These are phyloP conservation scores for Xiphophorus maculatus DNA, from an alignment of 2,113 vertebrate species.

Conservation along the genomic window DNA sequence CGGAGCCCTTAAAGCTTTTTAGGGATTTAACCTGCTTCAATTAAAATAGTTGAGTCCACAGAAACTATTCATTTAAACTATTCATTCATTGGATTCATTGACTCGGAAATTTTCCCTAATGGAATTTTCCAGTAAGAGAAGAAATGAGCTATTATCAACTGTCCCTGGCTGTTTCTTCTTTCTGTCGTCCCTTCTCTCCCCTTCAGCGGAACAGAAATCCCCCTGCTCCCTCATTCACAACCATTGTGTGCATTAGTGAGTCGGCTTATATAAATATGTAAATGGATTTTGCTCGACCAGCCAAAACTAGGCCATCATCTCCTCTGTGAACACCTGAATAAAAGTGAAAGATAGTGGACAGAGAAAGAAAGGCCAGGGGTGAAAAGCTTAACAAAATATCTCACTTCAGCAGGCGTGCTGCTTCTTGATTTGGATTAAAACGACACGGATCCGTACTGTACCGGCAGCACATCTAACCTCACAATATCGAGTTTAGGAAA, in stretches of 20 bases:
- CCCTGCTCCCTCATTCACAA: conserved; percentile 31
- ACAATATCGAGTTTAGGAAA: background rate
- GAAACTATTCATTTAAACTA: conserved; percentile 50
- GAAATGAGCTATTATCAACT: conserved; percentile 59
- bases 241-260: background rate
- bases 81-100: conserved; percentile 62
- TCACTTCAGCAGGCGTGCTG: conserved; percentile 37
- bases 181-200: conserved; percentile 26
- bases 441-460: conserved; percentile 28
- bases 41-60: conserved; percentile 55
- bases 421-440: conserved; percentile 39
- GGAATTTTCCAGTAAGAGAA: conserved; percentile 64
- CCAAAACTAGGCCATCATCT: conserved; percentile 61
- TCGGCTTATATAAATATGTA: conserved; percentile 49
- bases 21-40: conserved; percentile 57
- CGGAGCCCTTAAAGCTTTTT: conserved; percentile 2
- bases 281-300: conserved; percentile 53
- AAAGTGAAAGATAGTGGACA: conserved; percentile 29
- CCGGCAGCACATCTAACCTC: background rate
- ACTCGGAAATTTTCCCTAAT: conserved; percentile 63
- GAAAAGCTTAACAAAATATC: conserved; percentile 51
- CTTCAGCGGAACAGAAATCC: conserved; percentile 37
- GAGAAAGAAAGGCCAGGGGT: conserved; percentile 39
- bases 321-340: conserved; percentile 61
- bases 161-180: conserved; percentile 31